Evolutionary conservation across 2,888 invertebrate species (phyloP), one percentile per base, ranked within the genome.

Genomic region (Drosophila testacea): DNA sequence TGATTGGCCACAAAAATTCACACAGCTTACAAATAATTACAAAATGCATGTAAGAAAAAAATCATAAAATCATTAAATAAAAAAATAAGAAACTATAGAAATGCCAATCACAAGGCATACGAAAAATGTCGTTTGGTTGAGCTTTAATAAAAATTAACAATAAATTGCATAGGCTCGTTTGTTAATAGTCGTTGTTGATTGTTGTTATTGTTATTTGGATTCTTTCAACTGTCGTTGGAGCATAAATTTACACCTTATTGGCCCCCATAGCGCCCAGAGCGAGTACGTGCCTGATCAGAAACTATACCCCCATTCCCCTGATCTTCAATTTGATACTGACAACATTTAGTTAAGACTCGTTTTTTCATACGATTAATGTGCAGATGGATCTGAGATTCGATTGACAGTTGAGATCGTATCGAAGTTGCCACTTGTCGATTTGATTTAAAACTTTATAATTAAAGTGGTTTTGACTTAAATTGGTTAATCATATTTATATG

Each of bases 181-280:
- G 66, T 70, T 82, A 70, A 85, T 80, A 65, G 66, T 68, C 73
- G 55, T 63, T 74, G 56, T 51, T 52, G 67, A 48, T 68, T 70
- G 55, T 73, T 69, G 48, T 69, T 70, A 55, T 73, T 77, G 57
- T 66, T 69, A 39, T 57, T 44, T 62, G 48, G 70, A 60, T 75
- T 73, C 64, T 78, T 55, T 69, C 22, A 66, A 63, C 69, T 65
- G 73, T 50, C 60, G 68, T 52, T 67, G 60, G 47, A 72, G 88
- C 86, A 83, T 88, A 91, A 91, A 91, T 91, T 91, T 91, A 91
- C 91, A 91, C 91, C 90, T 90, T 91, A 91, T 91, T 91, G 91
- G 89, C 91, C 91, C 90, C 90, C 91, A 91, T 91, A 88, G 86
- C 77, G 73, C 87, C 83, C 79, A 81, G 56, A 81, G 74, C 73